Base-by-base conservation (phyloP, 1,140 invertebrate species). In the Apocrypta bakeri region DNA sequence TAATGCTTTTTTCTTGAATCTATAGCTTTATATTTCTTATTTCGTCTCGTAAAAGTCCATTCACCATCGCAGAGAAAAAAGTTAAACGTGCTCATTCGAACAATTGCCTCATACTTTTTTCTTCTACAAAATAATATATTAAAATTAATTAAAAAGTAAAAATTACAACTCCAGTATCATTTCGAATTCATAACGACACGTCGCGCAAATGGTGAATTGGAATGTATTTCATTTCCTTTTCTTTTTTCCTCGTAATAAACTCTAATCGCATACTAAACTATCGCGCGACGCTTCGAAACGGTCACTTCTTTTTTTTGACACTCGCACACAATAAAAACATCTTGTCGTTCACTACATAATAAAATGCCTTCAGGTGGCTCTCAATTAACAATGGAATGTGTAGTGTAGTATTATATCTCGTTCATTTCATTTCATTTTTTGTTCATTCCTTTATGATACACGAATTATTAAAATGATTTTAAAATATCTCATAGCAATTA, bases 351-450 rank as follows among this genome's bases (percentile, higher is more conserved):
- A 78, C 81, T 83, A 73, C 48, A 29, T 73, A 72, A 84, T 87
- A 85, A 85, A 87, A 85, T 84, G 76, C 84, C 82, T 85, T 87
- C 84, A 84, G 86, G 81, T 84, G 86, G 82, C 76, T 83, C 87
- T 85, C 84, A 88, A 79, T 73, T 87, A 86, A 88, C 83, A 88
- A 89, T 90, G 90, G 89, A 91, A 91, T 92, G 91, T 90, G 87
- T 90, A 88, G 88, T 87, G 83, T 87, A n/a, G n/a, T n/a, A n/a
- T n/a, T n/a, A 56, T 63, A 87, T 84, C 61, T 82, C 64, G 73
- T 71, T 69, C 71, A 37, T 82, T 76, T 75, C 72, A 68, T 75
- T 42, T 81, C 24, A 78, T 72, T 82, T 42, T 74, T 79, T 69
- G 42, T 75, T 83, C 69, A 56, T 76, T 73, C 69, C 84, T 85